Percentiles rank a stretch among this genome's conserved stretches.
These are phyloP conservation scores for Ptychoptera contaminata DNA, from an alignment of 2,888 invertebrate genomes.

Conservation along the genomic window DNA sequence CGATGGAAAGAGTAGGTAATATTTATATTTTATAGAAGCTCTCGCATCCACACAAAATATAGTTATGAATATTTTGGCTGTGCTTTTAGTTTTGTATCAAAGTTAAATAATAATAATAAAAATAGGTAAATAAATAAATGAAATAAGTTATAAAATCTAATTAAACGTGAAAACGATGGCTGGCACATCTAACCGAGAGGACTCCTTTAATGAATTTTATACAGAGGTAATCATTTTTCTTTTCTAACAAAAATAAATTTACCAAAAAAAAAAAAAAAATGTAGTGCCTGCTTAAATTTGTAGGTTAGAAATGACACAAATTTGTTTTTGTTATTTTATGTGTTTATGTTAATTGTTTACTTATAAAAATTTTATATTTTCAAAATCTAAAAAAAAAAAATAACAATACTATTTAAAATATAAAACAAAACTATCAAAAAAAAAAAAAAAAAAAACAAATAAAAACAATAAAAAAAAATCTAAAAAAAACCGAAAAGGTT, in stretches of 20 bases:
- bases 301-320: background rate
- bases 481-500: conserved; percentile 44
- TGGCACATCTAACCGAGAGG: conserved; percentile 37
- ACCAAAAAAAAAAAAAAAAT: background rate
- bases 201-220: conserved; percentile 68
- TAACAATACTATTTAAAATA: background rate
- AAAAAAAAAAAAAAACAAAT: background rate
- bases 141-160: background rate
- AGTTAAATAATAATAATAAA: background rate
- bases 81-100: background rate
- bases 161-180: conserved; percentile 9
- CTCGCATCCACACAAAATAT: too few species aligned
- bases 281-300: background rate
- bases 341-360: background rate
- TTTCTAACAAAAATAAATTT: background rate
- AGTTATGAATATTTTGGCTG: too few species aligned
- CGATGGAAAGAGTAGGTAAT: too few species aligned
- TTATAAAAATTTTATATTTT: background rate
- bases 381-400: background rate
- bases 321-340: background rate
- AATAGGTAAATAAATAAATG: background rate
- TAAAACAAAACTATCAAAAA: background rate
- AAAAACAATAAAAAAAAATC: background rate
- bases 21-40: too few species aligned
- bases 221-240: conserved; percentile 46